These are phyloP conservation scores for Cynopterus brachyotis DNA, from an alignment of 2,113 vertebrate species.

Conservation along the genomic window DNA sequence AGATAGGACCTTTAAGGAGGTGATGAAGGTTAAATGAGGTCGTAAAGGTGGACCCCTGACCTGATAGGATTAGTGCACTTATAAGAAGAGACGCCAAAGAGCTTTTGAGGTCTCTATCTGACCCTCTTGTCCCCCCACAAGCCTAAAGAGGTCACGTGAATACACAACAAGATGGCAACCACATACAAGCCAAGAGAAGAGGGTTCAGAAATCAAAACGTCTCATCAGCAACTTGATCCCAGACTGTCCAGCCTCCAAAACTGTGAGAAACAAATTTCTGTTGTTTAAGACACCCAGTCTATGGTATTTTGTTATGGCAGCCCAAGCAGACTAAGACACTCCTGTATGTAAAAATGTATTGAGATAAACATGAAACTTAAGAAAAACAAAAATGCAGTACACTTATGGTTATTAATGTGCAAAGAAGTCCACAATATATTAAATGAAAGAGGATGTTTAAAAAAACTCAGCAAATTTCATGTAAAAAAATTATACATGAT, in stretches of 20 bases:
- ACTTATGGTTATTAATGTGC: background rate
- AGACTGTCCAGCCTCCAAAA: background rate
- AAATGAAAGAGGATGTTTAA: background rate
- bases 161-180: background rate
- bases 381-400: too few species aligned
- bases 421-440: background rate
- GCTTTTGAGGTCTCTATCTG: background rate
- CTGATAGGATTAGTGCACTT: background rate
- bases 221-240: background rate
- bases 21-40: background rate
- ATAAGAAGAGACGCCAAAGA: background rate
- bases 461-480: background rate
- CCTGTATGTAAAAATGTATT: background rate
- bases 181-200: background rate
- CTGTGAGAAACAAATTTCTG: background rate
- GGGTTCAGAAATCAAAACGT: background rate
- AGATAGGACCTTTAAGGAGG: background rate
- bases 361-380: background rate
- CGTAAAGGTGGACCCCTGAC: background rate
- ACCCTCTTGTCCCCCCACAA: background rate
- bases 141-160: background rate
- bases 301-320: background rate
- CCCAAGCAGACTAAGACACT: background rate
- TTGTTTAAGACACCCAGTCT: background rate
- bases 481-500: background rate